These are phyloP conservation scores for Cryptotermes secundus DNA, from an alignment of 1,140 invertebrate species.

Conservation along the genomic window DNA sequence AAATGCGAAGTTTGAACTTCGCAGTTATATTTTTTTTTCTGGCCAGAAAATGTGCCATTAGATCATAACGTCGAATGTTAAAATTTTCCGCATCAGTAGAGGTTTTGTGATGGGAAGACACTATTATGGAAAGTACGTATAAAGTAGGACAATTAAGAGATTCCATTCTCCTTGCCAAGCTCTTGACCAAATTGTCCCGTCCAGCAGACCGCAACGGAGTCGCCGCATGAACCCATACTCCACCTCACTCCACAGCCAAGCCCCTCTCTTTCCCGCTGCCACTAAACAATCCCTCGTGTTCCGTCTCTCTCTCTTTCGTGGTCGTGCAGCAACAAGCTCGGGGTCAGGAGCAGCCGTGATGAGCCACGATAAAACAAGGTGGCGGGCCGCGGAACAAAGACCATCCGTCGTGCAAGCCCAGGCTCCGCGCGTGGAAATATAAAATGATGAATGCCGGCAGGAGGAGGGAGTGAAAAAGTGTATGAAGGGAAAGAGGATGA, in stretches of 20 bases:
- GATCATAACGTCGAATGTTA: background rate
- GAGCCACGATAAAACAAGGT: slow-evolving; percentile 18
- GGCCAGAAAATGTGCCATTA: background rate
- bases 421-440: background rate
- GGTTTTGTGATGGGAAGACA: slow-evolving; percentile 18
- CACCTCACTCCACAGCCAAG: background rate
- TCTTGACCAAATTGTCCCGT: slow-evolving; percentile 10
- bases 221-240: slow-evolving; percentile 13
- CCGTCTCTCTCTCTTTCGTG: background rate
- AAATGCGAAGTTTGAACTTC: background rate
- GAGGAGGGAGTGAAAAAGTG: slow-evolving; percentile 4
- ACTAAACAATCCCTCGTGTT: background rate
- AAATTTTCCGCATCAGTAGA: slow-evolving; percentile 3
- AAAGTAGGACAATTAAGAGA: slow-evolving; percentile 19
- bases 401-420: background rate
- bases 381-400: slow-evolving; percentile 15
- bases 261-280: background rate
- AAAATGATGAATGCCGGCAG: slow-evolving; percentile 5
- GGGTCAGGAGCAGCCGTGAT: slow-evolving; percentile 15
- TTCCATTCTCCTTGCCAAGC: slow-evolving; percentile 17
- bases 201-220: slow-evolving; percentile 12
- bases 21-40: background rate
- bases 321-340: slow-evolving; percentile 13
- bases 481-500: background rate
- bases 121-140: slow-evolving; percentile 19